Conservation (phyloP, 1,140 invertebrate species). For the Tribolium madens region DNA sequence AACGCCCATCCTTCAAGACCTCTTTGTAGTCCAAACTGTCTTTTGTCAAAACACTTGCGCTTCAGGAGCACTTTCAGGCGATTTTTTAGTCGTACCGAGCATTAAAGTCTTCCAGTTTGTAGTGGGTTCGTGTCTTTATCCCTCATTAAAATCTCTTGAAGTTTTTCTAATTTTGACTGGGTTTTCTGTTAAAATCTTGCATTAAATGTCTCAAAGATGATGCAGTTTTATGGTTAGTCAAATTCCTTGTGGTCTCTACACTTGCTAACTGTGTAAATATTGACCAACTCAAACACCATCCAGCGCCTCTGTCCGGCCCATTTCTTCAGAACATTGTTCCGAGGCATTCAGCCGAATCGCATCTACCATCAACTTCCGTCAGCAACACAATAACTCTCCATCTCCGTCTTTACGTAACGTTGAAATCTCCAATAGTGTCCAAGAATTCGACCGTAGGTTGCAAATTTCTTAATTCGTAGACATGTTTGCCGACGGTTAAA, state of each 20-base stretch:
- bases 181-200: no score
- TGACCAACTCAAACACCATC: background rate
- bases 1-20: background rate
- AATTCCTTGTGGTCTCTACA: background rate
- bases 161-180: no score
- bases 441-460: conserved; percentile 14
- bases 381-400: conserved; percentile 5
- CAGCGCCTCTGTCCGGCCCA: background rate
- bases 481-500: conserved; percentile 34
- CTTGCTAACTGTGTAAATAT: background rate
- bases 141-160: background rate
- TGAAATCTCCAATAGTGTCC: background rate
- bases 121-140: background rate
- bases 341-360: conserved; percentile 26
- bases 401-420: background rate
- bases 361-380: conserved; percentile 25
- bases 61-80: no score
- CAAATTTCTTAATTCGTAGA: conserved; percentile 16
- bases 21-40: background rate
- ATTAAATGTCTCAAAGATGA: no score
- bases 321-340: conserved; percentile 16
- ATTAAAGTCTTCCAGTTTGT: no score
- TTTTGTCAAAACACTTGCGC: conserved; percentile 15
- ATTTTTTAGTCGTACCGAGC: no score
- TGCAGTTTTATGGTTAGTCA: background rate